A percentile compares a stretch with the other conserved stretches of the same genome.
Evolutionary conservation across 2,113 vertebrate species (phyloP).

Genomic region (Tragelaphus scriptus): DNA sequence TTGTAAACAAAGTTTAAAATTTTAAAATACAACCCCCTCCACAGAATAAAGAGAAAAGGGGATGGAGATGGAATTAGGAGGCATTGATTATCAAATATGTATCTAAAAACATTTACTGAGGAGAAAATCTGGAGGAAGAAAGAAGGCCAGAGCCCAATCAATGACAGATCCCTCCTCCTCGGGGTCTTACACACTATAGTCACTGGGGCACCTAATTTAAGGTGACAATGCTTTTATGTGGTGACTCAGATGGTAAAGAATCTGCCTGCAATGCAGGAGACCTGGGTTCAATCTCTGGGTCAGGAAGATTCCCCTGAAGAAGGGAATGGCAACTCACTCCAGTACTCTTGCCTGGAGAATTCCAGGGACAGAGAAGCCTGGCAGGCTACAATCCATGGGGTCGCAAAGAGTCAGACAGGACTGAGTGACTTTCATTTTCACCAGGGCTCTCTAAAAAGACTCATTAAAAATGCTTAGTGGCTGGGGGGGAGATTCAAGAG

Average conservation of each 20-base stretch:
- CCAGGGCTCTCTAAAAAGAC: neutral
- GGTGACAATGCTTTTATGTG: neutral
- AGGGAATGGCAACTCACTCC: neutral
- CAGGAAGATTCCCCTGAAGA: neutral
- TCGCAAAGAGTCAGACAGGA: neutral
- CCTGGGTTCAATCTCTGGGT: neutral
- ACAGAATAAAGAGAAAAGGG: neutral
- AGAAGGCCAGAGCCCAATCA: neutral
- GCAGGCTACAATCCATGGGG: neutral
- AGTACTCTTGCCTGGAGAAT: neutral
- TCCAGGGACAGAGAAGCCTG: neutral
- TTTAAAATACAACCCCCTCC: neutral
- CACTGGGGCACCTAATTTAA: neutral
- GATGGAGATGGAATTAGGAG: neutral
- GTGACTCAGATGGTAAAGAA: neutral
- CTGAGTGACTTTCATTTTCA: neutral
- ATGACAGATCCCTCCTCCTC: neutral
- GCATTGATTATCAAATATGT: neutral
- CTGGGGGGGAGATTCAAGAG: neutral
- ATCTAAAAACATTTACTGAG: neutral
- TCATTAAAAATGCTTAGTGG: neutral
- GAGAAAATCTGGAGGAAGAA: neutral
- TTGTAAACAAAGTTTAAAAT: neutral
- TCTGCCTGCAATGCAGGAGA: neutral
- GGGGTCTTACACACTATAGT: neutral